phyloP scores from a whole-genome alignment of 37 sponge, comb jelly and placozoan species.

The Hexactinellida sp. region DNA sequence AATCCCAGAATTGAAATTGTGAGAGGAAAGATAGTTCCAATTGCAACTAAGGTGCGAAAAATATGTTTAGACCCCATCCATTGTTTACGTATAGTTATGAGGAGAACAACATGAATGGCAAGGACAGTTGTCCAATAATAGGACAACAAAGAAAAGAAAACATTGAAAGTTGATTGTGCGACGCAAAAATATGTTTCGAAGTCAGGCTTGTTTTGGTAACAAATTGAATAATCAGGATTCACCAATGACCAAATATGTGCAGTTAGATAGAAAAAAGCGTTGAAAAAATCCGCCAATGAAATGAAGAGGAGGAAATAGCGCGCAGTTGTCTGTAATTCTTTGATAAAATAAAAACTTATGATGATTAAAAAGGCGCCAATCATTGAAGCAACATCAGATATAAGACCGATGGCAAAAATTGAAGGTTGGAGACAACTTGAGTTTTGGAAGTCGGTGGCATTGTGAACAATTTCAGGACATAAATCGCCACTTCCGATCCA shows the following conservation, averaged over 20 bases:
- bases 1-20: not conserved
- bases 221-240: not conserved
- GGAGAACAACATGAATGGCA: not conserved
- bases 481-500: not conserved
- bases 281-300: not conserved
- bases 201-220: not conserved
- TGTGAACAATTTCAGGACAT: not conserved
- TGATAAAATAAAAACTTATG: not conserved
- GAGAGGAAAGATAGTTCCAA: not conserved
- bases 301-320: not conserved
- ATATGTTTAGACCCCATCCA: not conserved
- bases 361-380: not conserved
- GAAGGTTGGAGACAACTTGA: not conserved
- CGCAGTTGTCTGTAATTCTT: not conserved
- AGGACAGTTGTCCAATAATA: not conserved
- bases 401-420: not conserved
- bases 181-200: not conserved
- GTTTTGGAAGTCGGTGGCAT: not conserved
- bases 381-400: not conserved
- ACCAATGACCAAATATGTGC: not conserved
- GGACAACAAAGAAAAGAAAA: not conserved
- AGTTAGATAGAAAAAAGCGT: not conserved
- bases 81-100: not conserved
- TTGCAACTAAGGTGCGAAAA: not conserved
- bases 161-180: conserved; percentile 12